Evolutionary conservation across 2,797 vertebrate genomes (phyloP).

Genomic region (Gouania willdenowi): DNA sequence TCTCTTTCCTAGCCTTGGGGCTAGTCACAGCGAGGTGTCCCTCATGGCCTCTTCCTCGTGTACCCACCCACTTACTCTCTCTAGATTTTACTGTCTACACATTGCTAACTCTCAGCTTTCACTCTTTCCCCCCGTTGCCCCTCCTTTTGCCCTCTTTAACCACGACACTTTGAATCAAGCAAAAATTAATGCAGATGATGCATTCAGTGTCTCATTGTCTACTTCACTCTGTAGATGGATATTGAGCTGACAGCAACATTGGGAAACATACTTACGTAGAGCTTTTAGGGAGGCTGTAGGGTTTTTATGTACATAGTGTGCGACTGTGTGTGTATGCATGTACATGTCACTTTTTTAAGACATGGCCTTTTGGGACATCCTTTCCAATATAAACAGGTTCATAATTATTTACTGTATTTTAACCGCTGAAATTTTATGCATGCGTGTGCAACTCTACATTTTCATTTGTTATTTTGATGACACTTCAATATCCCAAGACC

Average conservation of each 20-base stretch:
- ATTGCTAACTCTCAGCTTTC: slow-evolving; percentile 7
- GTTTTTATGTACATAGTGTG: slow-evolving; percentile 24
- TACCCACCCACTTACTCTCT: not conserved
- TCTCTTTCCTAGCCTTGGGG: slow-evolving; percentile 33
- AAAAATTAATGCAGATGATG: slow-evolving; percentile 64
- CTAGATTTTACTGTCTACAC: slow-evolving; percentile 16
- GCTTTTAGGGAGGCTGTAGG: slow-evolving; percentile 43
- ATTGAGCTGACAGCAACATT: slow-evolving; percentile 42
- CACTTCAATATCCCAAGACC: too few relatives aligned
- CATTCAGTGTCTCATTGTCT: slow-evolving; percentile 59
- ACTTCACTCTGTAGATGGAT: slow-evolving; percentile 33
- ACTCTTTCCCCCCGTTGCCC: slow-evolving; percentile 20
- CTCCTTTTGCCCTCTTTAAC: slow-evolving; percentile 67
- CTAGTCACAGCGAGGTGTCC: slow-evolving; percentile 29
- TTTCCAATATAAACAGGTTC: too few relatives aligned
- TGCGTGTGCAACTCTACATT: too few relatives aligned
- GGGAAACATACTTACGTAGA: slow-evolving; percentile 41
- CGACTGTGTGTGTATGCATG: not conserved
- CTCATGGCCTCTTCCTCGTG: slow-evolving; percentile 31
- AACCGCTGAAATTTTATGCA: too few relatives aligned
- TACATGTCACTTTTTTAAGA: too few relatives aligned
- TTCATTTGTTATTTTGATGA: too few relatives aligned
- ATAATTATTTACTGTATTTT: too few relatives aligned
- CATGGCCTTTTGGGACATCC: too few relatives aligned
- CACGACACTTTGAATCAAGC: slow-evolving; percentile 66